These are phyloP conservation scores for Drosophila birchii DNA, from an alignment of 2,888 invertebrate genomes.

Conservation along the genomic window DNA sequence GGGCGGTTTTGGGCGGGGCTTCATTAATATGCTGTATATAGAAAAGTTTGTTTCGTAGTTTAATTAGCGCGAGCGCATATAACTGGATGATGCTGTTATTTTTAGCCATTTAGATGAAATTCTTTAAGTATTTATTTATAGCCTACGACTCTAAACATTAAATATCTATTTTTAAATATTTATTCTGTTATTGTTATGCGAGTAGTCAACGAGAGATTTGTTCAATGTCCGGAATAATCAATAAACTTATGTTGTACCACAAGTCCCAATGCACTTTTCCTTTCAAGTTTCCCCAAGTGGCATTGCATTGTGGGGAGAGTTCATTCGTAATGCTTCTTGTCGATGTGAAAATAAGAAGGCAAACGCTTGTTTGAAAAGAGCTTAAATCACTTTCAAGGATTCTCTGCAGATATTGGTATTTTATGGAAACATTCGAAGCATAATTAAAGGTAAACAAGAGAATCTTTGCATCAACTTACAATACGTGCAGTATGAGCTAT, in stretches of 20 bases:
- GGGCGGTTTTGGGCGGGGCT: constrained; percentile 38
- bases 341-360: neutral
- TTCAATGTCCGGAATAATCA: constrained; percentile 49
- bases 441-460: constrained; percentile 10
- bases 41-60: constrained; percentile 66
- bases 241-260: constrained; percentile 57
- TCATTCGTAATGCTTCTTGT: neutral
- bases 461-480: no score
- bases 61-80: constrained; percentile 54
- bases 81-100: constrained; percentile 49
- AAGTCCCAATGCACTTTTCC: neutral
- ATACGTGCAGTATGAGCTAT: no score
- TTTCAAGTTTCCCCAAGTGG: neutral
- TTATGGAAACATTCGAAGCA: neutral
- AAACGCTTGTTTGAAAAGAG: constrained; percentile 1
- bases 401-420: constrained; percentile 10
- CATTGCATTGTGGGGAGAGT: neutral
- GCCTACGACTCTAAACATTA: constrained; percentile 20
- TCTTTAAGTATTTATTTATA: constrained; percentile 47
- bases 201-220: constrained; percentile 57
- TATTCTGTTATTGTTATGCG: constrained; percentile 60
- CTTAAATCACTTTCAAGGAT: neutral
- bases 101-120: constrained; percentile 72
- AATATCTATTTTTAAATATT: constrained; percentile 45
- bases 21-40: constrained; percentile 72